Evolutionary conservation across 2,797 vertebrate genomes (phyloP), one percentile per base, ranked within the genome.

Genomic region (Antrozous pallidus): DNA sequence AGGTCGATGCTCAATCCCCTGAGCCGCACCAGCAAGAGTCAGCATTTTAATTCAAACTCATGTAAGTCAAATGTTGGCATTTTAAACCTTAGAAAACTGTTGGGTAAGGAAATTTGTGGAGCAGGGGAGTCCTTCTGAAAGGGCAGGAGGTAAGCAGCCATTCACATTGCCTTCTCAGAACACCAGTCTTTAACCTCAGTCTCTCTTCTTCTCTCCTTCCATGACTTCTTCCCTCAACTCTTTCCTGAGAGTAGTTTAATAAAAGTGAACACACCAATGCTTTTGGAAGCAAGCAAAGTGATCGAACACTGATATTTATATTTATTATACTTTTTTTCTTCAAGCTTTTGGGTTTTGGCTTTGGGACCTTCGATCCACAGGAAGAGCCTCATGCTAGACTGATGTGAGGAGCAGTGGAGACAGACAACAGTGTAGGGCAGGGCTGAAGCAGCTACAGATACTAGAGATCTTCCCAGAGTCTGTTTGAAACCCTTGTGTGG

Each of bases 211-310:
- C 16, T 36, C 45, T 70, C 33, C 14, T 80, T 82, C 22, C 6
- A 8, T 61, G 31, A 80, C 18, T 47, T 84, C 40, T 84, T 88
- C 8, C 20, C 51, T 90, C 17, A 54, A 61, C 31, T 77, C 22
- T 95, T 92, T 94, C 63, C 85, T 82, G 70, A 92, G 33, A 88
- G 45, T 17, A 89, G 69, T 89, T 93, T 81, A 63, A 90, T 94
- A 93, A 93, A 90, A 91, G 85, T 74, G 49, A 93, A 94, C 65
- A 38, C 56, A 84, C 67, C n/a, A 28, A 4, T 82, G 67, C 75
- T 94, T 90, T 96, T 73, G 26, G 31, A 96, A 96, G 90, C 9
- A 80, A 73, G 49, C 5, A 49, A 94, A 92, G 47, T 82, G 61
- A 90, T 81, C 83, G 49, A 83, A 89, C 70, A 86, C 45, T 74